phyloP scores from a whole-genome alignment of 2,888 invertebrate species.

The Calliopum simillimum region DNA sequence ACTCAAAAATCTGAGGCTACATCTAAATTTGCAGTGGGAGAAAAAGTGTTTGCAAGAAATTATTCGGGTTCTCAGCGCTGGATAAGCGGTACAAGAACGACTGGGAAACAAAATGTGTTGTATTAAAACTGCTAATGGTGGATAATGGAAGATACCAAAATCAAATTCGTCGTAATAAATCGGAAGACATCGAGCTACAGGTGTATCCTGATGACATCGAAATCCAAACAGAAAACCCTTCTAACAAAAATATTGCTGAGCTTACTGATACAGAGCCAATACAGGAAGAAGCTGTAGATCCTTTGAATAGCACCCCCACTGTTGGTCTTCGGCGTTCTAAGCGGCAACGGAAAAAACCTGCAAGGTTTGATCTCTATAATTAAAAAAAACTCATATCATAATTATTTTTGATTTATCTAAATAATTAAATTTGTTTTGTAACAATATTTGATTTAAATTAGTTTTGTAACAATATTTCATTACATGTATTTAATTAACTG shows the following conservation, averaged over 20 bases:
- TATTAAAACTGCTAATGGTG: conserved; percentile 14
- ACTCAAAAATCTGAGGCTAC: neutral
- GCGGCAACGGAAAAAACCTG: neutral
- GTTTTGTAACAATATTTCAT: too few relatives aligned
- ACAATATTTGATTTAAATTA: too few relatives aligned
- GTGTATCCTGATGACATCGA: conserved; percentile 2
- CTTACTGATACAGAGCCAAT: neutral
- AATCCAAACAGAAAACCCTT: neutral
- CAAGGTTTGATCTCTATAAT: too few relatives aligned
- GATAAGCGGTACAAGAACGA: conserved; percentile 12
- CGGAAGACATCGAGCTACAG: neutral
- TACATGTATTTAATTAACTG: too few relatives aligned
- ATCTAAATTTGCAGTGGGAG: neutral
- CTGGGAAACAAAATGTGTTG: conserved; percentile 16
- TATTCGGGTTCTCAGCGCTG: conserved; percentile 17
- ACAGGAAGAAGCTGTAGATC: too few relatives aligned
- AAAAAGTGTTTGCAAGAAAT: neutral
- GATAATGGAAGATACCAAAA: conserved; percentile 13
- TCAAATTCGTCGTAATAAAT: conserved; percentile 10
- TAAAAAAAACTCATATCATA: too few relatives aligned
- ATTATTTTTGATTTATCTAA: too few relatives aligned
- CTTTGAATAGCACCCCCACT: too few relatives aligned
- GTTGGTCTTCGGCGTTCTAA: neutral
- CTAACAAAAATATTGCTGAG: neutral
- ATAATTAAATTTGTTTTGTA: too few relatives aligned